These are phyloP conservation scores for Lycorma delicatula DNA, from an alignment of 1,140 invertebrate species.

Conservation along the genomic window DNA sequence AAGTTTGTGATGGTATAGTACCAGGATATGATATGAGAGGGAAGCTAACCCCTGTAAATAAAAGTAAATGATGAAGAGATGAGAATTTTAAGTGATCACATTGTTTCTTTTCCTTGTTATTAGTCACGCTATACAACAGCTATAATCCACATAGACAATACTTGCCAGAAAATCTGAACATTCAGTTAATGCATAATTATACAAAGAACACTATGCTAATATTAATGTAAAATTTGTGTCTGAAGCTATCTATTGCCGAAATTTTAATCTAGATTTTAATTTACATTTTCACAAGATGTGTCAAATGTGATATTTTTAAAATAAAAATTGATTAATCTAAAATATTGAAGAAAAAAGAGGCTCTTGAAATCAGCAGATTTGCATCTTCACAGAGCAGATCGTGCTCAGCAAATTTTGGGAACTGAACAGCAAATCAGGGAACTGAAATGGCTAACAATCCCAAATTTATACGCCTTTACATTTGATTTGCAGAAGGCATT, in stretches of 20 bases:
- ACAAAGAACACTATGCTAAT: constrained; percentile 36
- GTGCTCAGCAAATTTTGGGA: constrained; percentile 15
- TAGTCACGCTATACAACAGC: constrained; percentile 32
- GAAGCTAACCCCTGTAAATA: constrained; percentile 10
- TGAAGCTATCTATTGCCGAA: constrained; percentile 42
- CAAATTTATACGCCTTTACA: constrained; percentile 23
- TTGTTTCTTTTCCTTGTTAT: constrained; percentile 11
- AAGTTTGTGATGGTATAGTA: neutral
- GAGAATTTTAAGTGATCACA: constrained; percentile 9
- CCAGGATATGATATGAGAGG: constrained; percentile 7
- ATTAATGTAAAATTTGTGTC: constrained; percentile 36
- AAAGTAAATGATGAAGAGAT: constrained; percentile 12
- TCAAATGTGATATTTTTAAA: constrained; percentile 24
- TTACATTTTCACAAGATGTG: constrained; percentile 39
- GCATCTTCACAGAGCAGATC: constrained; percentile 24
- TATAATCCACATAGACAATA: constrained; percentile 40
- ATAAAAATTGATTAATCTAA: constrained; percentile 15
- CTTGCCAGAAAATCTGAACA: constrained; percentile 38
- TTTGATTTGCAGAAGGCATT: constrained; percentile 30
- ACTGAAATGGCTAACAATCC: constrained; percentile 12
- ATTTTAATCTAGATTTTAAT: constrained; percentile 42
- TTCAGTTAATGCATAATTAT: constrained; percentile 42
- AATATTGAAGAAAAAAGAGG: constrained; percentile 17
- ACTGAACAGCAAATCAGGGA: constrained; percentile 17
- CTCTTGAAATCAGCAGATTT: constrained; percentile 18